Conservation (phyloP, 2,888 invertebrate species). For the Drymonia ruficornis region DNA sequence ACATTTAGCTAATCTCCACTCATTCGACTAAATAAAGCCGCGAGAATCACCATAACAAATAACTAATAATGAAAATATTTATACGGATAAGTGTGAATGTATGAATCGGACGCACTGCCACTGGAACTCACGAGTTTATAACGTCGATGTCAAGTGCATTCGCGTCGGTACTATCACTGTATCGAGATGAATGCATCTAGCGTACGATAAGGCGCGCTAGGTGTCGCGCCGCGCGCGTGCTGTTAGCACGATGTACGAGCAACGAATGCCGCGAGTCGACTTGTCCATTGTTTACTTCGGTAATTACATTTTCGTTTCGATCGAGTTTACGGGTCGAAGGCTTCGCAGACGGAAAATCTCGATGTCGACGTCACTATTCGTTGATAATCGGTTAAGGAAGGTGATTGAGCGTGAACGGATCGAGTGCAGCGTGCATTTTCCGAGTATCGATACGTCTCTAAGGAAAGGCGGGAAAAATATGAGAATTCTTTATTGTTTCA, state of each 20-base stretch:
- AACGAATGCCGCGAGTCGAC: slow-evolving; percentile 74
- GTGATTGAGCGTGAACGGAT: slow-evolving; percentile 18
- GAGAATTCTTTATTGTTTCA: too few species aligned
- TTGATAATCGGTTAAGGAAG: slow-evolving; percentile 38
- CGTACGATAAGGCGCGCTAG: slow-evolving; percentile 65
- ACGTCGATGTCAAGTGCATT: slow-evolving; percentile 69
- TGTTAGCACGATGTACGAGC: slow-evolving; percentile 68
- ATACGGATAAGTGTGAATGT: slow-evolving; percentile 54
- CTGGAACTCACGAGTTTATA: slow-evolving; percentile 58
- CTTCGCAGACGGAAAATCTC: slow-evolving; percentile 74
- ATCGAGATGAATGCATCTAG: slow-evolving; percentile 63
- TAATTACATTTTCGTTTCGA: slow-evolving; percentile 80
- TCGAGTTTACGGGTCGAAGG: slow-evolving; percentile 79
- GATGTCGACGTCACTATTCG: slow-evolving; percentile 52
- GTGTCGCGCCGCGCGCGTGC: slow-evolving; percentile 64
- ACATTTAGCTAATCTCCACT: slow-evolving; percentile 68
- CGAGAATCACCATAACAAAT: slow-evolving; percentile 76
- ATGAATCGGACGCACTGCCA: slow-evolving; percentile 51
- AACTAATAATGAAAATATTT: slow-evolving; percentile 67
- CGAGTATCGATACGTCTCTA: background rate
- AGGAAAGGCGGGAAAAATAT: background rate
- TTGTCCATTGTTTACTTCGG: slow-evolving; percentile 79
- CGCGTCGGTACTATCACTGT: slow-evolving; percentile 55
- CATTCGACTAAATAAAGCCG: slow-evolving; percentile 59
- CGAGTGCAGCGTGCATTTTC: slow-evolving; percentile 16